Percentiles rank a stretch among this genome's conserved stretches.
phyloP scores from a whole-genome alignment of 64 coral and sea anemone species.

The Montipora efflorescens region DNA sequence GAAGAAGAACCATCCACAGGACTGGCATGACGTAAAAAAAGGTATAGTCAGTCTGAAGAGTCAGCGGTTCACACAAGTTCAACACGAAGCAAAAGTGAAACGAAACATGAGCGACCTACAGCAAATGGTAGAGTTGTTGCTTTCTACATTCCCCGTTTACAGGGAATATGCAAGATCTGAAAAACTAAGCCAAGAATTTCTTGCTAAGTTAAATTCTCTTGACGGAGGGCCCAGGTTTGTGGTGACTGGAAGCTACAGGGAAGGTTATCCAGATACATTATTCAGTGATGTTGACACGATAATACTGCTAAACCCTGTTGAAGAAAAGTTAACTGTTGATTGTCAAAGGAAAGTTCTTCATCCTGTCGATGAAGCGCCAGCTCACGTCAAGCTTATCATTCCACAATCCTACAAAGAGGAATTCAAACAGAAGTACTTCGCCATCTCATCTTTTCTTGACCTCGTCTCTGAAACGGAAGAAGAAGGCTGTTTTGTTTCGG shows the following conservation, averaged over 20 bases:
- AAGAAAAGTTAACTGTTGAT: not conserved
- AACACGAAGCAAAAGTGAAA: not conserved
- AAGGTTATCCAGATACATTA: not conserved
- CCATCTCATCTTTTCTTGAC: not conserved
- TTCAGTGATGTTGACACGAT: not conserved
- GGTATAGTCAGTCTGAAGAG: too few relatives aligned
- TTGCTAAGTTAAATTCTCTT: not conserved
- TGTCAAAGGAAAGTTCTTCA: not conserved
- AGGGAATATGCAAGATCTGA: not conserved
- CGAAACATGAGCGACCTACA: not conserved
- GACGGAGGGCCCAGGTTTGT: not conserved
- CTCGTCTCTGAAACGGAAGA: not conserved
- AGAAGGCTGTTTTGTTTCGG: not conserved
- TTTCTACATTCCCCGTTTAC: not conserved
- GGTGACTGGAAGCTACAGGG: not conserved
- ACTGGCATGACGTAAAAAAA: too few relatives aligned
- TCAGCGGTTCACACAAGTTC: too few relatives aligned
- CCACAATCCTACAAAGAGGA: not conserved
- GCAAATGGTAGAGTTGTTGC: not conserved
- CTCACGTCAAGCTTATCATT: slow-evolving; percentile 28
- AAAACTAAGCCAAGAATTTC: not conserved
- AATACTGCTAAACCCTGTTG: not conserved
- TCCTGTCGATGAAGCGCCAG: not conserved
- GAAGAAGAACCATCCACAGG: too few relatives aligned
- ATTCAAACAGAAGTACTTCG: not conserved